Conservation (phyloP, 92 coral and sea anemone genomes). For the Plumapathes pennacea region DNA sequence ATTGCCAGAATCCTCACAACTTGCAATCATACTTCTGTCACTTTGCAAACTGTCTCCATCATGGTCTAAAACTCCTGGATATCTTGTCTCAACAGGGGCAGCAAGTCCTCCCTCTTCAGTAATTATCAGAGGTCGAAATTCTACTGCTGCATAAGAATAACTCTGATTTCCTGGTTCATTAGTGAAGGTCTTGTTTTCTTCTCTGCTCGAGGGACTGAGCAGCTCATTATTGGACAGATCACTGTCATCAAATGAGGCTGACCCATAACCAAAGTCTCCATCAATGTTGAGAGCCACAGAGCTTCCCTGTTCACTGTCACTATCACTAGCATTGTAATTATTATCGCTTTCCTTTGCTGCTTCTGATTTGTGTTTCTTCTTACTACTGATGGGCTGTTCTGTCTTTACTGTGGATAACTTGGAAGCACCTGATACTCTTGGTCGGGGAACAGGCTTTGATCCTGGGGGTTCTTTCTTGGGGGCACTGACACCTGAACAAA, state of each 20-base stretch:
- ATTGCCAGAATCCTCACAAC: conserved; percentile 49
- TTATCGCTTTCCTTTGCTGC: conserved; percentile 61
- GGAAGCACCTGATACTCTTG: conserved; percentile 10
- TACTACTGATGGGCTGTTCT: too few relatives aligned
- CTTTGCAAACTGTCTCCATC: too few relatives aligned
- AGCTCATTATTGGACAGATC: conserved; percentile 73
- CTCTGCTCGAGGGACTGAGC: conserved; percentile 72
- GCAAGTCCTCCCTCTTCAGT: conserved; percentile 65
- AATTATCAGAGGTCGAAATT: conserved; percentile 66
- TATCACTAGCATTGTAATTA: conserved; percentile 84
- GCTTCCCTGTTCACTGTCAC: conserved; percentile 74
- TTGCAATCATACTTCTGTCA: conserved; percentile 32
- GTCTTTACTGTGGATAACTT: conserved; percentile 6
- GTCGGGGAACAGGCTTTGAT: conserved; percentile 9
- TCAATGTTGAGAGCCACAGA: conserved; percentile 66
- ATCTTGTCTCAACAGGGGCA: conserved; percentile 3
- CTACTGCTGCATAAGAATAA: conserved; percentile 80
- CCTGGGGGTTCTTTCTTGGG: conserved; percentile 19
- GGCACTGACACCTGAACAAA: not conserved
- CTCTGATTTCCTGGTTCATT: conserved; percentile 1
- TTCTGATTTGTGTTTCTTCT: too few relatives aligned
- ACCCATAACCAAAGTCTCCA: conserved; percentile 81
- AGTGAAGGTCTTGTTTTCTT: conserved; percentile 54
- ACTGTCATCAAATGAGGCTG: conserved; percentile 82
- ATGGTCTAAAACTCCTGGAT: not conserved